These are phyloP conservation scores for Nezara viridula DNA, from an alignment of 2,888 invertebrate genomes.

Conservation along the genomic window DNA sequence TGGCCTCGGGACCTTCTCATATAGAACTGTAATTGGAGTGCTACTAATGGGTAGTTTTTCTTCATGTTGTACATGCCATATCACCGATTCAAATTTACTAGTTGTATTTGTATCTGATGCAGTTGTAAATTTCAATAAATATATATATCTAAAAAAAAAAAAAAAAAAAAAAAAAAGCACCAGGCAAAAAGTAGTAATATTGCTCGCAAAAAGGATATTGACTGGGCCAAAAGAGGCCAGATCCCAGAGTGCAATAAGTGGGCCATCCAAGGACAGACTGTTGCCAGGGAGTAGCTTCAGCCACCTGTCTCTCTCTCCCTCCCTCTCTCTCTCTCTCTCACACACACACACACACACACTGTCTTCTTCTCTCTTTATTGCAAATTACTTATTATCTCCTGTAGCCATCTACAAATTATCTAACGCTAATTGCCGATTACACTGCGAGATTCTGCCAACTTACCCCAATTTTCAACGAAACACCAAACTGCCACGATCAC, in stretches of 20 bases:
- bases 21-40: too few relatives aligned
- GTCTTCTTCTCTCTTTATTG: not conserved
- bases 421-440: not conserved
- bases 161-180: too few relatives aligned
- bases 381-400: not conserved
- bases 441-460: not conserved
- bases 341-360: too few relatives aligned
- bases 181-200: too few relatives aligned
- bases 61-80: too few relatives aligned
- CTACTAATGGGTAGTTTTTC: too few relatives aligned
- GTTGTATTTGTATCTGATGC: too few relatives aligned
- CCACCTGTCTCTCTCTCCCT: not conserved
- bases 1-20: too few relatives aligned
- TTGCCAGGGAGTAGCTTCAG: not conserved
- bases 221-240: not conserved
- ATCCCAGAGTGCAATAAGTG: not conserved
- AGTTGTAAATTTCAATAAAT: too few relatives aligned
- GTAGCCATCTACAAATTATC: not conserved
- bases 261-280: not conserved
- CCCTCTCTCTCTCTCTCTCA: not conserved
- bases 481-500: not conserved
- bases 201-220: not conserved
- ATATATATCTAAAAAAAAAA: too few relatives aligned
- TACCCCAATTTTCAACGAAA: not conserved
- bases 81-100: too few relatives aligned